phyloP scores from a whole-genome alignment of 2,797 vertebrate genomes.

The Perodicticus potto region DNA sequence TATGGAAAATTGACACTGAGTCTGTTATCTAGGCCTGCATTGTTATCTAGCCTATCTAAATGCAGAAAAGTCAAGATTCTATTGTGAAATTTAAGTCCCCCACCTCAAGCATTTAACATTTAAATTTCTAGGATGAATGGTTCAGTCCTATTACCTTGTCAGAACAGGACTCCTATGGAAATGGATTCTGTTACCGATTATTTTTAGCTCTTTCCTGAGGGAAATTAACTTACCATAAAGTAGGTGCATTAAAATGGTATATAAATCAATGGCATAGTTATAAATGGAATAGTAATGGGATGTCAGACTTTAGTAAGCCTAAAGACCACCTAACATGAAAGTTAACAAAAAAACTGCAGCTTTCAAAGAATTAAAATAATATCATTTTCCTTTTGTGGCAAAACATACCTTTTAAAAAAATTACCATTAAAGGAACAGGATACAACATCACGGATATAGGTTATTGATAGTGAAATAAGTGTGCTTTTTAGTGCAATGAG shows the following conservation, averaged over 20 bases:
- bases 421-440: background rate
- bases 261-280: slow-evolving; percentile 40
- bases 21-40: background rate
- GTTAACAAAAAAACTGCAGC: background rate
- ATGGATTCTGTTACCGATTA: slow-evolving; percentile 49
- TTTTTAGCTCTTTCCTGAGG: slow-evolving; percentile 62
- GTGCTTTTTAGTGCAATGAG: background rate
- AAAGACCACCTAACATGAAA: slow-evolving; percentile 23
- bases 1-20: background rate
- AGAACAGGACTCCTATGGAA: slow-evolving; percentile 13
- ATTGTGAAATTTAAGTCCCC: background rate
- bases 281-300: slow-evolving; percentile 44
- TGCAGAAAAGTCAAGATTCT: background rate
- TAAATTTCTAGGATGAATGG: slow-evolving; percentile 53
- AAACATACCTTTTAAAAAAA: slow-evolving; percentile 44
- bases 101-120: slow-evolving; percentile 24
- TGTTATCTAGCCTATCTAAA: slow-evolving; percentile 6
- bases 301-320: slow-evolving; percentile 4
- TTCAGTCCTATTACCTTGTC: background rate
- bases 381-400: background rate
- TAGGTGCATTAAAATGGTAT: slow-evolving; percentile 39
- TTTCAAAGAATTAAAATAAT: slow-evolving; percentile 14
- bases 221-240: slow-evolving; percentile 50
- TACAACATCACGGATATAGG: background rate
- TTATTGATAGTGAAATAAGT: background rate